Percentiles rank a stretch among this genome's conserved stretches.
phyloP scores from a whole-genome alignment of 1,140 invertebrate species.

The Sycobia sp. region DNA sequence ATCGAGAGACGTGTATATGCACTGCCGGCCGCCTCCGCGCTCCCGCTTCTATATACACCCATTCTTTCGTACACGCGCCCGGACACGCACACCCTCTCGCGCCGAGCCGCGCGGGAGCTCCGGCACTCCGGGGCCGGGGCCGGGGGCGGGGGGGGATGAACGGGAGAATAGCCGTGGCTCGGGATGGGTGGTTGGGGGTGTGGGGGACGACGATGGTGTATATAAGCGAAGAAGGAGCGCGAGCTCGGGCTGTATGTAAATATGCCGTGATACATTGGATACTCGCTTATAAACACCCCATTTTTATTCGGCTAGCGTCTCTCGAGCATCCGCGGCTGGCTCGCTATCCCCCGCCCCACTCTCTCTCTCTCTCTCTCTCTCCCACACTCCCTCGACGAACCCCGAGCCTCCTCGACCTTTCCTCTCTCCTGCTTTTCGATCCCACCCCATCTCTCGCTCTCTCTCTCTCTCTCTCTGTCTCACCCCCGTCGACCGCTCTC shows the following conservation, averaged over 20 bases:
- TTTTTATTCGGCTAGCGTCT: slow-evolving; percentile 61
- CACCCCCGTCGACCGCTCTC: too few relatives aligned
- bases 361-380: slow-evolving; percentile 27
- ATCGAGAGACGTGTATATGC: slow-evolving; percentile 43
- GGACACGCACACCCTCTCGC: slow-evolving; percentile 20
- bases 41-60: slow-evolving; percentile 30
- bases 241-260: slow-evolving; percentile 57
- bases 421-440: too few relatives aligned
- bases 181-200: too few relatives aligned
- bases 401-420: background rate
- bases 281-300: slow-evolving; percentile 64
- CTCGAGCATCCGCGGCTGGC: background rate
- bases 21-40: slow-evolving; percentile 31
- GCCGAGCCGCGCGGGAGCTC: slow-evolving; percentile 18
- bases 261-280: slow-evolving; percentile 63
- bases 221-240: slow-evolving; percentile 5
- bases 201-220: too few relatives aligned
- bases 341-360: slow-evolving; percentile 28
- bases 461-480: too few relatives aligned
- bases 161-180: too few relatives aligned
- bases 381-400: background rate
- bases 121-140: too few relatives aligned
- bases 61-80: too few relatives aligned
- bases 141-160: too few relatives aligned
- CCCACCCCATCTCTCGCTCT: too few relatives aligned